Conservation (phyloP, 1,140 invertebrate species). For the Radopholus similis region DNA sequence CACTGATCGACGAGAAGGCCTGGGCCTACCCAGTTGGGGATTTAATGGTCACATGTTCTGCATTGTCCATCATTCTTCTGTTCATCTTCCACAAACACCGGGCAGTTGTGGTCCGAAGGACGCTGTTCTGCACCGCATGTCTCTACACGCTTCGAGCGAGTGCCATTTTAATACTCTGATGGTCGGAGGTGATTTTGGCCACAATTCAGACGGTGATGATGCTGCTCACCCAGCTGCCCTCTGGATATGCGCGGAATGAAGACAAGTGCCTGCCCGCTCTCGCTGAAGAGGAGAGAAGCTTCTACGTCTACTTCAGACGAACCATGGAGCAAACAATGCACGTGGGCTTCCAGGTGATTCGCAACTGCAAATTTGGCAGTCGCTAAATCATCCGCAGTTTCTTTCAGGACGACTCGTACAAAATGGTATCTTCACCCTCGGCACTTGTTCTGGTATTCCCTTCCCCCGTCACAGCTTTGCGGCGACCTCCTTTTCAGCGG, state of each 20-base stretch:
- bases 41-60: conserved; percentile 28
- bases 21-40: conserved; percentile 53
- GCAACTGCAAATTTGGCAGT: background rate
- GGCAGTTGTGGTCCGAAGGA: conserved; percentile 37
- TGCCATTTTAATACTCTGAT: no score
- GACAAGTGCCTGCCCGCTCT: conserved; percentile 21
- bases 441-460: conserved; percentile 27
- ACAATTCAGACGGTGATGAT: conserved; percentile 31
- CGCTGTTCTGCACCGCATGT: conserved; percentile 46
- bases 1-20: conserved; percentile 46
- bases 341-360: conserved; percentile 35
- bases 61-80: conserved; percentile 33
- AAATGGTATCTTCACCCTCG: background rate
- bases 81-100: conserved; percentile 54
- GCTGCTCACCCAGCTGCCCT: conserved; percentile 36
- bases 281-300: conserved; percentile 16
- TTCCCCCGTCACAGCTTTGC: conserved; percentile 46
- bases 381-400: background rate
- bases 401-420: no score
- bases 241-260: conserved; percentile 36
- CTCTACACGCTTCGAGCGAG: conserved; percentile 46
- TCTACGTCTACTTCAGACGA: conserved; percentile 24
- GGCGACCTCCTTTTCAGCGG: conserved; percentile 56
- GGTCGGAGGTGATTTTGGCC: background rate
- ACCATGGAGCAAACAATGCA: conserved; percentile 38